Evolutionary conservation across 2,888 invertebrate genomes (phyloP).

Genomic region (Choreutis nemorana): DNA sequence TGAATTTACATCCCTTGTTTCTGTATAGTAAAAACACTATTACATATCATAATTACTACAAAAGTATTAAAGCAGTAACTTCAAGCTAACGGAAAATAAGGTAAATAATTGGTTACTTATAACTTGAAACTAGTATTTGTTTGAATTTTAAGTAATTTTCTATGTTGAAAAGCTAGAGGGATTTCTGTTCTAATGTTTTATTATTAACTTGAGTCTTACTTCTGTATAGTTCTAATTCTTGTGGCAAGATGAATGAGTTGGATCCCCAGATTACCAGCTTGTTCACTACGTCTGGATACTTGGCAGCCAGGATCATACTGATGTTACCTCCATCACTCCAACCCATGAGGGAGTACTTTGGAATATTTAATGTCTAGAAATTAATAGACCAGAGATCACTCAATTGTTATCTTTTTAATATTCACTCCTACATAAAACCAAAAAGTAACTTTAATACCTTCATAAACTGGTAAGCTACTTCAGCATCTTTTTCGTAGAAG

Average conservation of each 20-base stretch:
- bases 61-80: no score
- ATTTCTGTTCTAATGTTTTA: slow-evolving; percentile 1
- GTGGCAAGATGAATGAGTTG: slow-evolving; percentile 75
- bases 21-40: slow-evolving; percentile 46
- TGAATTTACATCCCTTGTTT: slow-evolving; percentile 72
- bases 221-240: slow-evolving; percentile 71
- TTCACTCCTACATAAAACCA: no score
- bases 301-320: slow-evolving; percentile 78
- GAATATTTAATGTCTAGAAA: slow-evolving; percentile 65
- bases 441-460: slow-evolving; percentile 43
- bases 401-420: neutral
- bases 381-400: neutral
- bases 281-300: slow-evolving; percentile 69
- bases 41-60: no score
- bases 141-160: neutral
- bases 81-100: no score
- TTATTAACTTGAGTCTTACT: slow-evolving; percentile 47
- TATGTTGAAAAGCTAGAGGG: slow-evolving; percentile 1
- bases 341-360: slow-evolving; percentile 80
- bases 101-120: no score
- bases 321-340: slow-evolving; percentile 92
- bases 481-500: slow-evolving; percentile 80
- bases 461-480: slow-evolving; percentile 75
- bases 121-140: no score
- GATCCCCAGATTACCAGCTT: slow-evolving; percentile 83